Conservation (phyloP, 2,797 vertebrate species). For the Pristis pectinata region DNA sequence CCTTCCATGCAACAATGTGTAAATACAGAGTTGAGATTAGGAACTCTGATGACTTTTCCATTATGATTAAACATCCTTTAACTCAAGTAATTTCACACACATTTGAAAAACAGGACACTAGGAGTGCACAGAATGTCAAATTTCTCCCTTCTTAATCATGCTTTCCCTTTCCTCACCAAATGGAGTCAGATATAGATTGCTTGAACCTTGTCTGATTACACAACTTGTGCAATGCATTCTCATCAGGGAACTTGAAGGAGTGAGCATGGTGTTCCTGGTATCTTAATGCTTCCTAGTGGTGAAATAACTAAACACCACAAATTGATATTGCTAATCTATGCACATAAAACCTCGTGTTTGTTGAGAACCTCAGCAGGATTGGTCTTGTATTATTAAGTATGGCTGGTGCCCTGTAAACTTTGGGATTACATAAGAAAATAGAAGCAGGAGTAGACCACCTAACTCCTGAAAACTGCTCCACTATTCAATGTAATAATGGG, state of each 20-base stretch:
- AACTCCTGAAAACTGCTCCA: too few relatives aligned
- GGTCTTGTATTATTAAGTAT: background rate
- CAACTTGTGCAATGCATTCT: background rate
- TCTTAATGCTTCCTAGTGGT: background rate
- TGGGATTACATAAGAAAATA: background rate
- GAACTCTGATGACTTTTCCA: too few relatives aligned
- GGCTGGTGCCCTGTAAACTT: background rate
- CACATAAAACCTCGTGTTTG: background rate
- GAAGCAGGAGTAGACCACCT: too few relatives aligned
- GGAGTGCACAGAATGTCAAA: background rate
- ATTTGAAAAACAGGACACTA: background rate
- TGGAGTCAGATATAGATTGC: background rate
- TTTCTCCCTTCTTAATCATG: too few relatives aligned
- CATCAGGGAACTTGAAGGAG: background rate
- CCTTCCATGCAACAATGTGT: too few relatives aligned
- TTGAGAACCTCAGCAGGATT: background rate
- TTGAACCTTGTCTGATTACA: background rate
- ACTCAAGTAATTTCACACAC: background rate
- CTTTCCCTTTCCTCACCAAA: too few relatives aligned
- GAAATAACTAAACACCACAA: background rate
- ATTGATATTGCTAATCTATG: background rate
- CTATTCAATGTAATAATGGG: too few relatives aligned
- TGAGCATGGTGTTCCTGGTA: background rate
- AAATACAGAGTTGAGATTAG: background rate
- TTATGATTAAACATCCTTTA: background rate